phyloP scores from a whole-genome alignment of 2,888 invertebrate genomes.

The Drosophila gaucha region DNA sequence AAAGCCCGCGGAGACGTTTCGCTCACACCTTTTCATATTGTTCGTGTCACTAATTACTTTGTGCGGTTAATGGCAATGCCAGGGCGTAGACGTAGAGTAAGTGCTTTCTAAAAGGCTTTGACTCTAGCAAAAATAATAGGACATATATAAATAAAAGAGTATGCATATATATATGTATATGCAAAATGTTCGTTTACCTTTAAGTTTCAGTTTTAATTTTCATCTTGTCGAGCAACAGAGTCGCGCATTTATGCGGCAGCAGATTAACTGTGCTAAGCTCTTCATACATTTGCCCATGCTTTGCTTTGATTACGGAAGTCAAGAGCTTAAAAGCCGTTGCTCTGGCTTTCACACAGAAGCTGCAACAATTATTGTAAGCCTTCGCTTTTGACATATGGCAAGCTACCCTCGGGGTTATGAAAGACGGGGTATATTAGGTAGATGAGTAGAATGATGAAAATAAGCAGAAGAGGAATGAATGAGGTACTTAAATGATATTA shows the following conservation, averaged over 20 bases:
- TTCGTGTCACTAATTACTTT: slow-evolving; percentile 70
- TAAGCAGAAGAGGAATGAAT: not conserved
- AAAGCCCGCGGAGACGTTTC: slow-evolving; percentile 4
- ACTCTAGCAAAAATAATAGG: slow-evolving; percentile 19
- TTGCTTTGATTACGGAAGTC: not conserved
- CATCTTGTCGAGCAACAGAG: slow-evolving; percentile 13
- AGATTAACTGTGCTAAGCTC: slow-evolving; percentile 9
- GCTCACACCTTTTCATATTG: slow-evolving; percentile 31
- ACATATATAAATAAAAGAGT: slow-evolving; percentile 1
- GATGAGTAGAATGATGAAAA: not conserved
- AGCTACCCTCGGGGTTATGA: not conserved
- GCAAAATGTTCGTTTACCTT: slow-evolving; percentile 35
- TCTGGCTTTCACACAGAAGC: too few relatives aligned
- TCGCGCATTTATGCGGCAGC: not conserved
- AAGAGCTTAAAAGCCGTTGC: slow-evolving; percentile 7
- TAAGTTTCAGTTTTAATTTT: slow-evolving; percentile 49
- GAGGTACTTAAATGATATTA: too few relatives aligned
- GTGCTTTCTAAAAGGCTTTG: slow-evolving; percentile 57
- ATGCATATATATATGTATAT: not conserved
- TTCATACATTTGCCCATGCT: not conserved
- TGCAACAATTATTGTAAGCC: slow-evolving; percentile 45
- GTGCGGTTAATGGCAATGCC: slow-evolving; percentile 43
- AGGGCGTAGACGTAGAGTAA: slow-evolving; percentile 47
- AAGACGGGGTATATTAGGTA: too few relatives aligned
- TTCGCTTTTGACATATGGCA: slow-evolving; percentile 19